phyloP scores from a whole-genome alignment of 2,113 vertebrate species.

The Todiramphus saurophagus region DNA sequence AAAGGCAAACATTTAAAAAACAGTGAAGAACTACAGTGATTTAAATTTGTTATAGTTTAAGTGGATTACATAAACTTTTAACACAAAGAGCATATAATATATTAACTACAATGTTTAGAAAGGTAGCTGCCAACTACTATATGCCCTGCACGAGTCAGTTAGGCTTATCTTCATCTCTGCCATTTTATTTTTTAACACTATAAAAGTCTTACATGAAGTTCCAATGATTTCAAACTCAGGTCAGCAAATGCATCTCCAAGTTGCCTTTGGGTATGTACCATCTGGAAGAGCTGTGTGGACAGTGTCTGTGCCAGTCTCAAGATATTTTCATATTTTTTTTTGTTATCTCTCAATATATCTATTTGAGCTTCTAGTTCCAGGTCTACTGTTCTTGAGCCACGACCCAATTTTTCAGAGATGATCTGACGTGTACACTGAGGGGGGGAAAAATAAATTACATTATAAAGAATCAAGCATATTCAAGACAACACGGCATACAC shows the following conservation, averaged over 20 bases:
- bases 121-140: neutral
- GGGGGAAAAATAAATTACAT: slow-evolving; percentile 10
- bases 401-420: slow-evolving; percentile 94
- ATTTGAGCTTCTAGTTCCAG: slow-evolving; percentile 96
- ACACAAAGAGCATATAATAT: neutral
- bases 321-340: slow-evolving; percentile 93
- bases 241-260: slow-evolving; percentile 96
- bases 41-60: neutral
- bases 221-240: slow-evolving; percentile 95
- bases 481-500: slow-evolving; percentile 4
- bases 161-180: slow-evolving; percentile 19
- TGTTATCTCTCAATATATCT: slow-evolving; percentile 93
- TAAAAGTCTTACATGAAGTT: slow-evolving; percentile 89
- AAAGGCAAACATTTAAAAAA: neutral
- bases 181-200: slow-evolving; percentile 18
- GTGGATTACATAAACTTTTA: neutral
- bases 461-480: slow-evolving; percentile 26
- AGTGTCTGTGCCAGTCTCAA: slow-evolving; percentile 91
- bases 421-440: slow-evolving; percentile 95
- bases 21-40: neutral
- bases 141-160: neutral
- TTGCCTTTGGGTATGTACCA: slow-evolving; percentile 94
- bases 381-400: slow-evolving; percentile 97
- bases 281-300: slow-evolving; percentile 89
- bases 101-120: neutral